These are phyloP conservation scores for Mesoclemmys tuberculata DNA, from an alignment of 2,113 vertebrate genomes.

Conservation along the genomic window DNA sequence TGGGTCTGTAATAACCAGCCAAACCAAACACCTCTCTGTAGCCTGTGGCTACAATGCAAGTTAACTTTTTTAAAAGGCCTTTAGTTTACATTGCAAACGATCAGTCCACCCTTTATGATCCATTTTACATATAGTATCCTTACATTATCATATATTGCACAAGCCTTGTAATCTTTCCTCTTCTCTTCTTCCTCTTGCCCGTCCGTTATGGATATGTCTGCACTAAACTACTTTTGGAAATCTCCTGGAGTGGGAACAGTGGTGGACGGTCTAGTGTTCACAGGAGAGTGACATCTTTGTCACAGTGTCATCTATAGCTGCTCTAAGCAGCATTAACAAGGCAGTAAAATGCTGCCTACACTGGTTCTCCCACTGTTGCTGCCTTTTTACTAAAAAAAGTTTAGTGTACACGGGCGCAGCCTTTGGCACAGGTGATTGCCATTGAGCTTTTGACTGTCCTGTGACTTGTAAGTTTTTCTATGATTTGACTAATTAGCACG, in stretches of 20 bases:
- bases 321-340: not conserved
- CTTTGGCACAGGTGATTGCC: not conserved
- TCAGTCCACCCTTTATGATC: accelerated
- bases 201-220: not conserved
- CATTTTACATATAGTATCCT: accelerated
- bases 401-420: not conserved
- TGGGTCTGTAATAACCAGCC: not conserved
- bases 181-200: not conserved
- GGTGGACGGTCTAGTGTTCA: not conserved
- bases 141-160: not conserved
- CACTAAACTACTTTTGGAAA: not conserved
- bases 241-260: accelerated
- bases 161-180: not conserved
- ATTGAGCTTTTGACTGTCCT: not conserved
- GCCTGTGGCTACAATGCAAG: not conserved
- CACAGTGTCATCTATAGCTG: accelerated
- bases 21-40: accelerated
- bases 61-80: accelerated
- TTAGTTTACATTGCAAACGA: accelerated
- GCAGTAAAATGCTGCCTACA: not conserved
- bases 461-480: not conserved
- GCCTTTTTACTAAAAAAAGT: not conserved
- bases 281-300: not conserved
- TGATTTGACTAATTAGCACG: not conserved
- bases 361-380: not conserved